Conservation (phyloP, 2,797 vertebrate species). For the Thripadectes ignobilis region DNA sequence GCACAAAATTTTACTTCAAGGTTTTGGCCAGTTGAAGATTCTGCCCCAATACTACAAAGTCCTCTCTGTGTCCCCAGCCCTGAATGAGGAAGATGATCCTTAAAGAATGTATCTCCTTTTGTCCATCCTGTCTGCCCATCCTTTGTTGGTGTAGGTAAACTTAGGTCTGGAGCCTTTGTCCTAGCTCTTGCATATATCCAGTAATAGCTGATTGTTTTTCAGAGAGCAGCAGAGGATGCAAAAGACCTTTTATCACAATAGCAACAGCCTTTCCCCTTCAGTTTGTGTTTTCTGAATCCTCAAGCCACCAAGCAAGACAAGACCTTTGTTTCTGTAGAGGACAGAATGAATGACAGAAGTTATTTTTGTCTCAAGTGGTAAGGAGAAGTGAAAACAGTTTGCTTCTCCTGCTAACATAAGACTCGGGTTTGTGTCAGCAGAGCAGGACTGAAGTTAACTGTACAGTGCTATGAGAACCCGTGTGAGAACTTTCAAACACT, state of each 20-base stretch:
- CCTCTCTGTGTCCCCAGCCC: neutral
- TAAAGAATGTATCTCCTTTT: neutral
- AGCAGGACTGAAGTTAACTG: neutral
- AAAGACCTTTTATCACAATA: neutral
- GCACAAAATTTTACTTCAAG: neutral
- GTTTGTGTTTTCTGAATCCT: neutral
- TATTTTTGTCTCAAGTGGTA: neutral
- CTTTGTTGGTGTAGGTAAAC: neutral
- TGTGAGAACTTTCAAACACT: neutral
- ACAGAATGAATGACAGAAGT: neutral
- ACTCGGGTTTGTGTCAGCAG: neutral
- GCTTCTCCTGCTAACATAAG: neutral
- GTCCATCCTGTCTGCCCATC: neutral
- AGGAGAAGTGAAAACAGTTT: conserved; percentile 12
- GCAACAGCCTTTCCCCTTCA: neutral
- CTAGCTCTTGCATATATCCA: neutral
- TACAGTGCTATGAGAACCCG: neutral
- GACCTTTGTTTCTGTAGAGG: neutral
- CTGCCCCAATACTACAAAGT: neutral
- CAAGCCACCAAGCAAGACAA: neutral
- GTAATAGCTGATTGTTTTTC: neutral
- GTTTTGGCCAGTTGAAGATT: neutral
- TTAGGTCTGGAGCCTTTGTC: neutral
- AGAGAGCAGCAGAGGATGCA: neutral
- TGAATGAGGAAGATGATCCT: neutral